Conservation (phyloP, 2,113 vertebrate genomes). For the Austrofundulus limnaeus region DNA sequence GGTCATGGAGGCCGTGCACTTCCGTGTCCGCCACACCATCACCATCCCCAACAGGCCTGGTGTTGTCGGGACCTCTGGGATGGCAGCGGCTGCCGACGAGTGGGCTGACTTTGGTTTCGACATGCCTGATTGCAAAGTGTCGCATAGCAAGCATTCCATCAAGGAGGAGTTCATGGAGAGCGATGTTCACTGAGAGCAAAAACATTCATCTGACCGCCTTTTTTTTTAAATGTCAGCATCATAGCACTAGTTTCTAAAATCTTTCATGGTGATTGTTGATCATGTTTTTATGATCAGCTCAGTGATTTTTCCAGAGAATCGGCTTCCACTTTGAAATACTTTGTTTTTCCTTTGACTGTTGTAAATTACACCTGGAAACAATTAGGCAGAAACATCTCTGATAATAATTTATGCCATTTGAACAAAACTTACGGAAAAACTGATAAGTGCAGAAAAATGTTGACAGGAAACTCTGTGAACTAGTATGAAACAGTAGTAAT, state of each 20-base stretch:
- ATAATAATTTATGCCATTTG: constrained; percentile 5
- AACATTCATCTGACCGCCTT: constrained; percentile 19
- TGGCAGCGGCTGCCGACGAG: constrained; percentile 79
- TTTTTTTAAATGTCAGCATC: constrained; percentile 18
- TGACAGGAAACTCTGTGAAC: constrained; percentile 24
- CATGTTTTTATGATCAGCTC: constrained; percentile 10
- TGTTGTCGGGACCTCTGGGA: constrained; percentile 54
- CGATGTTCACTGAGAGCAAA: constrained; percentile 81
- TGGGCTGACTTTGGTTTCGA: constrained; percentile 99
- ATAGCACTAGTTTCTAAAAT: neutral
- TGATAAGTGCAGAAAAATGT: neutral
- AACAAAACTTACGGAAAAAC: constrained; percentile 7
- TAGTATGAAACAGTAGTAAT: constrained; percentile 15
- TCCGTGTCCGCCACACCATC: constrained; percentile 98
- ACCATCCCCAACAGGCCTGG: constrained; percentile 91
- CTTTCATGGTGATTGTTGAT: constrained; percentile 20
- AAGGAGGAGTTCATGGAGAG: constrained; percentile 94
- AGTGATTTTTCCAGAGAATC: constrained; percentile 19
- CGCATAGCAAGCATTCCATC: constrained; percentile 87
- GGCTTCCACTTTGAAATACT: constrained; percentile 16
- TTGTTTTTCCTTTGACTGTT: neutral
- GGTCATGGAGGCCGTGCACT: constrained; percentile 98
- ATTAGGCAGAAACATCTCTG: constrained; percentile 11
- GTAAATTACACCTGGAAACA: constrained; percentile 3
- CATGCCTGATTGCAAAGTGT: constrained; percentile 92